Base-by-base conservation (phyloP, 2,113 vertebrate genomes). In the Oriolus oriolus region DNA sequence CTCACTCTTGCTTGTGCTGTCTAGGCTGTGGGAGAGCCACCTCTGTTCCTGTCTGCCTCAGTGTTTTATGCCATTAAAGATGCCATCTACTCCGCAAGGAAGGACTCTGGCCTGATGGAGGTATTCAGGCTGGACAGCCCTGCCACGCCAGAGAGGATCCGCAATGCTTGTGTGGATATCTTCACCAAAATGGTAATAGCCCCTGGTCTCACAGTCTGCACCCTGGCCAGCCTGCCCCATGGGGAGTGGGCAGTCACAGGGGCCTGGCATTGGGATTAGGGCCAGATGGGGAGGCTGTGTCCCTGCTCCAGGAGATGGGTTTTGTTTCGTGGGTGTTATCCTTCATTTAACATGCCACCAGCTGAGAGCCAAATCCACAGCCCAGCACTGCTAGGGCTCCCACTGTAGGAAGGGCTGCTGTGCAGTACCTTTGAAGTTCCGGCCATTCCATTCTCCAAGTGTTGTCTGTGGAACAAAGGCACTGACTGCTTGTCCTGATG, bases 41-140 rank as follows among this genome's bases (percentile, higher is more conserved):
- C 99, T 26, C 98, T 99, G 33, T 99, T 99, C 95, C 97, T 99
- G 87, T 99, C 99, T 1, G 96, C 99, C 3, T 99, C 99, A 0
- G 97, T 99, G 76, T 99, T 99, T 97, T 99, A 98, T 57, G 99
- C 99, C 94, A 99, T 99, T 94, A 99, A 99, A 97, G 99, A 99
- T 6, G 99, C 99, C 74, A 96, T 99, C 68, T 74, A 66, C 1
- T 83, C 95, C 0, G 98, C 99, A 0, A 98, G 99, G 30, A 81
- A 91, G 12, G 98, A 98, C 31, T 97, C 97, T 2, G 98, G 98
- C 2, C 27, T 97, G 27, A 98, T 71, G 0, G 98, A 97, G 4
- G 95, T 94, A 0, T 99, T 99, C 98, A 97, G 97, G 82, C 91
- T 99, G 56, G 98, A 99, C 97, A 99, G 99, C 89, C 99, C 99